A percentile compares a stretch with the other conserved stretches of the same genome.
Conservation (phyloP, 1,140 invertebrate genomes). For the Drosophila eugracilis region DNA sequence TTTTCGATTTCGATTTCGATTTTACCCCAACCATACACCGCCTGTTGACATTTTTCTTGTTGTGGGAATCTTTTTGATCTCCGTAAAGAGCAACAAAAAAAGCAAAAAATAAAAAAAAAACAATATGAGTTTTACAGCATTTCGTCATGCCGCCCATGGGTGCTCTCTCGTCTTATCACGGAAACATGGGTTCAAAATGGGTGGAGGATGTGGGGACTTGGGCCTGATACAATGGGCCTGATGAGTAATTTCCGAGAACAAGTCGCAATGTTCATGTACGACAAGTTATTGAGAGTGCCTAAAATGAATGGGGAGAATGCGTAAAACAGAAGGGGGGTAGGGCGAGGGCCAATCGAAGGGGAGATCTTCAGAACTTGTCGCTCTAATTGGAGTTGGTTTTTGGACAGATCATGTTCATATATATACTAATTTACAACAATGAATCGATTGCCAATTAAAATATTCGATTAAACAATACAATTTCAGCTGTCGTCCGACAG, state of each 20-base stretch:
- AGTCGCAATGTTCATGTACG: constrained; percentile 40
- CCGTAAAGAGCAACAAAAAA: constrained; percentile 8
- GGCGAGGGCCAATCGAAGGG: too few species aligned
- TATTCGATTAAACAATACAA: not conserved
- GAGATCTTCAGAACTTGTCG: not conserved
- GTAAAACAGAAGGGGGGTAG: not conserved
- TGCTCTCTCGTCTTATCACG: constrained; percentile 55
- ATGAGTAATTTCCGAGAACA: constrained; percentile 79
- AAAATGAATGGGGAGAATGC: constrained; percentile 1
- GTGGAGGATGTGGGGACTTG: not conserved
- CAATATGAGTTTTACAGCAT: constrained; percentile 60
- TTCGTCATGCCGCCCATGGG: constrained; percentile 61
- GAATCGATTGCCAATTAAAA: constrained; percentile 1
- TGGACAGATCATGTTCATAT: not conserved
- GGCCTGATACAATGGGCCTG: constrained; percentile 48
- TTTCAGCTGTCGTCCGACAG: constrained; percentile 12
- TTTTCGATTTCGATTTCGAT: constrained; percentile 44
- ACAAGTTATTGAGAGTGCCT: constrained; percentile 45
- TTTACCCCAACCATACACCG: not conserved
- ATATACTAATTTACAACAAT: too few species aligned
- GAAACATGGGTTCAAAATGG: not conserved
- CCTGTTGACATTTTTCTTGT: constrained; percentile 38
- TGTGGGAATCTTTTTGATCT: constrained; percentile 74
- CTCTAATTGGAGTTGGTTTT: not conserved
- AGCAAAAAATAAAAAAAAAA: constrained; percentile 32